phyloP scores from a whole-genome alignment of 2,797 vertebrate genomes.

The Falco biarmicus region DNA sequence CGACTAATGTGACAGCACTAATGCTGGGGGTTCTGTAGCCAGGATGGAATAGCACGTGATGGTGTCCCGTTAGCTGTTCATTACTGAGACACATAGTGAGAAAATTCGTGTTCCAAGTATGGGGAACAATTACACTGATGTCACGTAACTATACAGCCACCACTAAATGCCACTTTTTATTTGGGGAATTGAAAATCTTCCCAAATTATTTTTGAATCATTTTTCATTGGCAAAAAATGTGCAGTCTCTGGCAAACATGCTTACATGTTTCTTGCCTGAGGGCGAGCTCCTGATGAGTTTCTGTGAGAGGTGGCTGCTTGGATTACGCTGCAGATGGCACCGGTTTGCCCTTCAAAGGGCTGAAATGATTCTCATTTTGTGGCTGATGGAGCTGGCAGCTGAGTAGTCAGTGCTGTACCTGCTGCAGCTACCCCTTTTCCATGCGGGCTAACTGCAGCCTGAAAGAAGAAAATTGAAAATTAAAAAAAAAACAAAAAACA shows the following conservation, averaged over 20 bases:
- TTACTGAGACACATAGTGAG: too few relatives aligned
- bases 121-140: background rate
- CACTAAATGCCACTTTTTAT: background rate
- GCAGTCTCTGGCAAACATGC: rapidly evolving
- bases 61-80: background rate
- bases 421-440: background rate
- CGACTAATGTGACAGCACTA: background rate
- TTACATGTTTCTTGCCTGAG: background rate
- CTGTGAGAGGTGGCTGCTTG: background rate
- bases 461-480: background rate
- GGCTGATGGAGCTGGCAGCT: background rate
- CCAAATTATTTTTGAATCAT: background rate
- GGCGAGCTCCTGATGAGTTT: background rate
- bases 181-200: background rate
- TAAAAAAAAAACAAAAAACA: background rate
- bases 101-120: too few relatives aligned
- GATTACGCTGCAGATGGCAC: background rate
- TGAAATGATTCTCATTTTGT: rapidly evolving
- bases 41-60: background rate
- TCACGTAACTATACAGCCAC: background rate
- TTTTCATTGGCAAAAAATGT: background rate
- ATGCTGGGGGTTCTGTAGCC: background rate
- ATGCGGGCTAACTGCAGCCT: background rate
- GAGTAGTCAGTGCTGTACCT: background rate
- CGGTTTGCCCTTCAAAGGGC: background rate